These are phyloP conservation scores for Megamerina dolium DNA, from an alignment of 2,888 invertebrate genomes.

Conservation along the genomic window DNA sequence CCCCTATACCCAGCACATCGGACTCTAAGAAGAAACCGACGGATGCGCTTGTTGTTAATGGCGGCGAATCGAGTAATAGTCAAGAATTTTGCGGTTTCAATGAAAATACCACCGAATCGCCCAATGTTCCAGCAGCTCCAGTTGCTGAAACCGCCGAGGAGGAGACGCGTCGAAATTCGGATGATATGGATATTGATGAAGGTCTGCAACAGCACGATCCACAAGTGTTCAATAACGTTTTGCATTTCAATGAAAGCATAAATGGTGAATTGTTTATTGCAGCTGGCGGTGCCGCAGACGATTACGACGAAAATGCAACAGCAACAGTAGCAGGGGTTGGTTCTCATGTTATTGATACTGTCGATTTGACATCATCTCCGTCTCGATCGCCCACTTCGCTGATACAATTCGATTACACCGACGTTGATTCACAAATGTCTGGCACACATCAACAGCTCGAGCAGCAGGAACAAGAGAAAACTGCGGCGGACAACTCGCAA, in stretches of 20 bases:
- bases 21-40: constrained; percentile 11
- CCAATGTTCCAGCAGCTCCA: constrained; percentile 4
- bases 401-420: constrained; percentile 20
- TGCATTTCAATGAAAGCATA: constrained; percentile 21
- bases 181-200: constrained; percentile 47
- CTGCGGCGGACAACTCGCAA: too few species aligned
- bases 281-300: constrained; percentile 9
- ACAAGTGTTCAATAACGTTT: constrained; percentile 41
- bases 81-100: constrained; percentile 36
- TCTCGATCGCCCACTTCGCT: constrained; percentile 42
- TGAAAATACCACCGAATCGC: constrained; percentile 21
- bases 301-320: not conserved
- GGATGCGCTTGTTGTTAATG: constrained; percentile 24
- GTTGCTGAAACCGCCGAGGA: constrained; percentile 1
- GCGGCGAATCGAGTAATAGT: constrained; percentile 33
- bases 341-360: constrained; percentile 37
- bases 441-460: constrained; percentile 16
- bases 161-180: constrained; percentile 40
- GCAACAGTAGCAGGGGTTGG: constrained; percentile 1
- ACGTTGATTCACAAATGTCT: constrained; percentile 15
- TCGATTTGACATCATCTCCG: constrained; percentile 44
- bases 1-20: constrained; percentile 3
- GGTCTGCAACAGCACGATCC: constrained; percentile 41
- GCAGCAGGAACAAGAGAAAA: constrained; percentile 8
- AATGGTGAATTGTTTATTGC: constrained; percentile 22